These are phyloP conservation scores for Nezara viridula DNA, from an alignment of 2,888 invertebrate species.

Conservation along the genomic window DNA sequence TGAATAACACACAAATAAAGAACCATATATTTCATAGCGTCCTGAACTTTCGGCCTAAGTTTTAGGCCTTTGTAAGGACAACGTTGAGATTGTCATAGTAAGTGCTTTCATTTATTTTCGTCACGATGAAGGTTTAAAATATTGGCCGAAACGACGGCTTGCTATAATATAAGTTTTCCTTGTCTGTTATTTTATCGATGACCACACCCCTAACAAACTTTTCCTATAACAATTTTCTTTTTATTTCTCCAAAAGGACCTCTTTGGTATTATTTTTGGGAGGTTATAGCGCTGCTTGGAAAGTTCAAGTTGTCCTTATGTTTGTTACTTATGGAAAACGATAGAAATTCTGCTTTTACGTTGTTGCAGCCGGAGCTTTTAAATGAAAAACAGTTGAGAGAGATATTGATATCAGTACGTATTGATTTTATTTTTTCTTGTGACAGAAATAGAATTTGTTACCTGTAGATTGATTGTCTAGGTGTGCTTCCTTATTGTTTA, in stretches of 20 bases:
- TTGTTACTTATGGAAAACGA: conserved; percentile 52
- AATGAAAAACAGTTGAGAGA: conserved; percentile 58
- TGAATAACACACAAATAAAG: too few relatives aligned
- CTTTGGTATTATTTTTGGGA: background rate
- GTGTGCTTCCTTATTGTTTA: background rate
- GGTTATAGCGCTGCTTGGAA: background rate
- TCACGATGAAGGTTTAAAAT: too few relatives aligned
- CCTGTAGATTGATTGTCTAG: background rate
- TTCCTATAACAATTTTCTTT: too few relatives aligned
- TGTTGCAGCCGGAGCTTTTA: conserved; percentile 62
- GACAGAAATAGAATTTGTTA: background rate
- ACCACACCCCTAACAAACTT: too few relatives aligned
- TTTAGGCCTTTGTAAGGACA: too few relatives aligned
- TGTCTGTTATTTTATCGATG: too few relatives aligned
- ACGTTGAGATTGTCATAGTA: too few relatives aligned
- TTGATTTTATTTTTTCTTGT: background rate
- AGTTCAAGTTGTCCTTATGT: conserved; percentile 43
- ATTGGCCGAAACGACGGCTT: too few relatives aligned
- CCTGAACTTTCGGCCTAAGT: too few relatives aligned
- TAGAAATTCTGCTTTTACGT: conserved; percentile 9
- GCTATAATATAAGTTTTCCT: too few relatives aligned
- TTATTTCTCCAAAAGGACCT: background rate
- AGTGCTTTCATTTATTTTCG: too few relatives aligned
- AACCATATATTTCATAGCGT: too few relatives aligned
- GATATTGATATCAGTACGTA: conserved; percentile 60